Base-by-base conservation (phyloP, 2,888 invertebrate genomes). In the Drosophila nigritarsus region DNA sequence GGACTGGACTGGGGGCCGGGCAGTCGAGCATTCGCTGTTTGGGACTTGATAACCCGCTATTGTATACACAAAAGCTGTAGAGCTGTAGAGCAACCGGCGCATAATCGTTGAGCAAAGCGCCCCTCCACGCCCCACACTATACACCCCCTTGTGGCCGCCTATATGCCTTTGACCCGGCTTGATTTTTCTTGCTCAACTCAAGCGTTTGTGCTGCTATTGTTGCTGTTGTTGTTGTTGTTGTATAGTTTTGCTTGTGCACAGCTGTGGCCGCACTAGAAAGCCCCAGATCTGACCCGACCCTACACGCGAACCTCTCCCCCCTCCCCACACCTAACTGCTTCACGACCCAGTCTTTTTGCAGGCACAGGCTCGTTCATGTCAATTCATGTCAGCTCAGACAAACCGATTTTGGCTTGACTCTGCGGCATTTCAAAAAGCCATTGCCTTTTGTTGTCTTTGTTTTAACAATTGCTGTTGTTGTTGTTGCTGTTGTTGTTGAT, bases 1-100 rank as follows among this genome's bases (percentile, higher is more conserved):
- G 58, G 20, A 40, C 45, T 24, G 45, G 15, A 36, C 15, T 36
- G 45, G 45, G 45, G 24, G 45, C n/a, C 5, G 8, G n/a, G 18
- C 54, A 20, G 40, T 29, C 49, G 62, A 55, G 45, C 64, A 60
- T 63, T 59, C 73, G 87, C 84, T 83, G 87, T 81, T 87, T 83
- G 87, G 75, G 81, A 72, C 90, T 90, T 88, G 91, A 88, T 88
- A 88, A 86, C 87, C 90, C 79, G 82, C 91, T 83, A 91, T 88
- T 88, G 91, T 90, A 78, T 80, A 88, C 87, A 80, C 74, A 80
- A 82, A 73, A 68, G 82, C 64, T 70, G 65, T 67, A 72, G n/a
- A 68, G 78, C 64, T 72, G 65, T 67, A 64, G 72, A 71, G 73
- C 71, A 79, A 75, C 73, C 79, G 80, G 72, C 87, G 87, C 90